Percentiles rank a stretch among this genome's conserved stretches.
Evolutionary conservation across 1,140 invertebrate genomes (phyloP).

Genomic region (Meloidogyne exigua): DNA sequence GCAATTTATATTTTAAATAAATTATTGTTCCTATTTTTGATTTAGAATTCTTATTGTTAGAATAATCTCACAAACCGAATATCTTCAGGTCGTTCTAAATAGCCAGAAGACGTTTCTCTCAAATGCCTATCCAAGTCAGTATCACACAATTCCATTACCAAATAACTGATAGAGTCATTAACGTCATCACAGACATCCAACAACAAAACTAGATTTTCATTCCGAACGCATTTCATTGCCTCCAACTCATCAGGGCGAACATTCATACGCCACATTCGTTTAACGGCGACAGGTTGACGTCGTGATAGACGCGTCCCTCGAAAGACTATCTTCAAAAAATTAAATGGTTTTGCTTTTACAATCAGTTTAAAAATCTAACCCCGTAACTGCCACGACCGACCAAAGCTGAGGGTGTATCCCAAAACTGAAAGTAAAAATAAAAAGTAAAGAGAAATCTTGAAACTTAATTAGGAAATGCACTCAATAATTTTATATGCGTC

Average conservation of each 20-base stretch:
- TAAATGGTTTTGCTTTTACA: not conserved
- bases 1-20: slow-evolving; percentile 18
- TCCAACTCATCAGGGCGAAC: slow-evolving; percentile 44
- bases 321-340: slow-evolving; percentile 18
- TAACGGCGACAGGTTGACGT: slow-evolving; percentile 34
- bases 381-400: slow-evolving; percentile 54
- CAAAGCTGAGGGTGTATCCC: slow-evolving; percentile 30
- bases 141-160: slow-evolving; percentile 58
- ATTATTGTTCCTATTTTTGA: too few species aligned
- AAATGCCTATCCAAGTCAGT: slow-evolving; percentile 54
- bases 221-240: slow-evolving; percentile 39
- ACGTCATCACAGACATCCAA: slow-evolving; percentile 55
- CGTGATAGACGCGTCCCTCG: slow-evolving; percentile 2
- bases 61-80: slow-evolving; percentile 16
- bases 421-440: slow-evolving; percentile 38
- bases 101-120: slow-evolving; percentile 23
- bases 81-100: slow-evolving; percentile 19
- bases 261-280: slow-evolving; percentile 35
- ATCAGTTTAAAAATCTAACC: slow-evolving; percentile 10
- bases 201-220: slow-evolving; percentile 45
- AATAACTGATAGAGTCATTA: slow-evolving; percentile 38
- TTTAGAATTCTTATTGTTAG: too few species aligned
- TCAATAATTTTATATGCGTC: too few species aligned
- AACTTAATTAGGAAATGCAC: too few species aligned
- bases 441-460: too few species aligned